Conservation (phyloP, 2,888 invertebrate species). For the Ferrisia virgata region DNA sequence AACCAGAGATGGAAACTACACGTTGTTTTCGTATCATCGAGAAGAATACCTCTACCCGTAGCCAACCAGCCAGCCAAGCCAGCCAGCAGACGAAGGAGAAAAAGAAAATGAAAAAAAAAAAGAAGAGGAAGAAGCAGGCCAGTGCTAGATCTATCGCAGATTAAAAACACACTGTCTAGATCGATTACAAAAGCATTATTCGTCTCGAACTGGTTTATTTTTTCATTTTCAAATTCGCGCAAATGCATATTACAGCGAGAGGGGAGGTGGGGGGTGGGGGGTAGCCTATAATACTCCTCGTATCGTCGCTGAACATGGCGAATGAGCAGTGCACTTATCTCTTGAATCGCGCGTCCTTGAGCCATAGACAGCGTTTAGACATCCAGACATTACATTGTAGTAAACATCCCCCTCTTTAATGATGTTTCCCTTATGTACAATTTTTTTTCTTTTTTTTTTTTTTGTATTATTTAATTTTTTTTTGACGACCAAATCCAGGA, state of each 20-base stretch:
- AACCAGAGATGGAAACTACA: not conserved
- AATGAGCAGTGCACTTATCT: conserved; percentile 6
- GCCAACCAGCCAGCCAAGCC: too few species aligned
- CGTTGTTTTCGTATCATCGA: too few species aligned
- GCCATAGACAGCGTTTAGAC: not conserved
- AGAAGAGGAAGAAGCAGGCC: not conserved
- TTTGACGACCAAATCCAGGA: not conserved
- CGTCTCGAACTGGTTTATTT: not conserved
- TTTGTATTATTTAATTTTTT: not conserved
- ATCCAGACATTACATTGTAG: conserved; percentile 22
- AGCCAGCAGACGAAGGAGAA: too few species aligned
- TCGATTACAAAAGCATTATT: not conserved
- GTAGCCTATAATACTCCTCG: too few species aligned
- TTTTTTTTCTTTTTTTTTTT: not conserved
- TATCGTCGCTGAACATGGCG: not conserved
- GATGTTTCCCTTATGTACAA: too few species aligned
- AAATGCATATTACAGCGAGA: too few species aligned
- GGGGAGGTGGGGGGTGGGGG: too few species aligned
- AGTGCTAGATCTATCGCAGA: not conserved
- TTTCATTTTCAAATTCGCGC: not conserved
- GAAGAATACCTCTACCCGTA: too few species aligned
- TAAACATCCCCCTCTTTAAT: not conserved
- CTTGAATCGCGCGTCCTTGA: not conserved
- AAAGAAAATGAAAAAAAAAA: not conserved
- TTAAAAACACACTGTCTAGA: not conserved